These are phyloP conservation scores for Myrmecobius fasciatus DNA, from an alignment of 2,113 vertebrate species.

Conservation along the genomic window DNA sequence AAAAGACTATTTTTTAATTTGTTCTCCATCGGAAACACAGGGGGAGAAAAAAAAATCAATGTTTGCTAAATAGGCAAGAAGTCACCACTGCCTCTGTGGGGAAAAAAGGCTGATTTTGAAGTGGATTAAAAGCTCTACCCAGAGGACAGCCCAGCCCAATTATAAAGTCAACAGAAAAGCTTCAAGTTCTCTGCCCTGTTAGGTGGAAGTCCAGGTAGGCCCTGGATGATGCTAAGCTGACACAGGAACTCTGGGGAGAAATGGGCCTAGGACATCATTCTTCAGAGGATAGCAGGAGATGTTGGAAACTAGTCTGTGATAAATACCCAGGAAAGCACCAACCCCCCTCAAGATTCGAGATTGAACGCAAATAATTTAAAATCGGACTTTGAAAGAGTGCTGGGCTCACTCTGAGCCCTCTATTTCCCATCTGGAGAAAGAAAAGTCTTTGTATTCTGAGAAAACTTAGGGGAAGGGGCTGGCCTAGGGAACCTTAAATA, in stretches of 20 bases:
- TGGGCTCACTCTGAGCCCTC: not conserved
- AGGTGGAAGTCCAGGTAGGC: not conserved
- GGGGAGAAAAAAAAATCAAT: not conserved
- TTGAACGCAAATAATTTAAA: not conserved
- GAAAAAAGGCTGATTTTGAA: not conserved
- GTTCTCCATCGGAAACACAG: not conserved
- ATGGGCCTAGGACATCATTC: not conserved
- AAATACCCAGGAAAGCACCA: not conserved
- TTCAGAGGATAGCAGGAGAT: not conserved
- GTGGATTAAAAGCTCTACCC: not conserved
- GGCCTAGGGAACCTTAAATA: not conserved
- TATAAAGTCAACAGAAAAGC: not conserved
- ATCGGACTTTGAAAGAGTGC: not conserved
- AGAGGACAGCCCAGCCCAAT: not conserved
- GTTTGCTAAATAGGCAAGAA: conserved; percentile 2
- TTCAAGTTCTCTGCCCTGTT: not conserved
- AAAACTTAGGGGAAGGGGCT: not conserved
- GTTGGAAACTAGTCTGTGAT: not conserved
- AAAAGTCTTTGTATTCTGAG: not conserved
- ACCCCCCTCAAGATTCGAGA: not conserved
- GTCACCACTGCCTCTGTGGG: not conserved
- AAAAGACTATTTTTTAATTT: not conserved
- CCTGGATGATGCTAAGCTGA: not conserved
- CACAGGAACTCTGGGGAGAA: not conserved
- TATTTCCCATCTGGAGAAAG: not conserved